Percentiles rank a stretch among this genome's conserved stretches.
Conservation (phyloP, 2,113 vertebrate species). For the Ginglymostoma cirratum region DNA sequence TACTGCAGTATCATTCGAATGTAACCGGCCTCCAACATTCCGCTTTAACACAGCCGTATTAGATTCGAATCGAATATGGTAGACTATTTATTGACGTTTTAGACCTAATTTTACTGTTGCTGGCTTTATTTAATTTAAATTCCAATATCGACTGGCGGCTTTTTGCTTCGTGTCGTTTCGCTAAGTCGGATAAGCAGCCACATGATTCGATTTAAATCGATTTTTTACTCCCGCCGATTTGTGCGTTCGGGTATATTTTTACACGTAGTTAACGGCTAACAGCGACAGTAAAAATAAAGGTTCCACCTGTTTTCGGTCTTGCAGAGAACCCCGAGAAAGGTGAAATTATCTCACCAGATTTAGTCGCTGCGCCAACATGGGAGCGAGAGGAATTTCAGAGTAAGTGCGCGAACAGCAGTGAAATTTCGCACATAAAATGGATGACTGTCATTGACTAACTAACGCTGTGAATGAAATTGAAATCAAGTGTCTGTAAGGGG, state of each 20-base stretch:
- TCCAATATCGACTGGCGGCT: no score
- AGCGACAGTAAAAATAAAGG: not conserved
- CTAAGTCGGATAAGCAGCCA: not conserved
- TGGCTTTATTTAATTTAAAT: not conserved
- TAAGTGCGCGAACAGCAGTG: not conserved
- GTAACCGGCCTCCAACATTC: not conserved
- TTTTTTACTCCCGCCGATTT: not conserved
- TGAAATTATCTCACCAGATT: no score
- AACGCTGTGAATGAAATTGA: not conserved
- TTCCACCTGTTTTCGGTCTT: no score
- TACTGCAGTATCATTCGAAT: not conserved
- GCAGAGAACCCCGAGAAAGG: not conserved
- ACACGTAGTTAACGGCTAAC: not conserved
- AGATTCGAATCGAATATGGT: not conserved
- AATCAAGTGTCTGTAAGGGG: not conserved
- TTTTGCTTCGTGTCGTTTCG: not conserved
- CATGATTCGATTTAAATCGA: not conserved
- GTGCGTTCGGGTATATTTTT: not conserved
- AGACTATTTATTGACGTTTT: not conserved
- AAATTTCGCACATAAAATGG: not conserved
- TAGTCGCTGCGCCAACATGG: not conserved
- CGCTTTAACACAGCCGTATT: not conserved
- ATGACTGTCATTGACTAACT: not conserved
- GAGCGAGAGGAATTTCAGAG: not conserved
- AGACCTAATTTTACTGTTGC: not conserved